Percentiles rank a stretch among this genome's conserved stretches.
phyloP scores from a whole-genome alignment of 2,888 invertebrate genomes.

The Anoplius nigerrimus region DNA sequence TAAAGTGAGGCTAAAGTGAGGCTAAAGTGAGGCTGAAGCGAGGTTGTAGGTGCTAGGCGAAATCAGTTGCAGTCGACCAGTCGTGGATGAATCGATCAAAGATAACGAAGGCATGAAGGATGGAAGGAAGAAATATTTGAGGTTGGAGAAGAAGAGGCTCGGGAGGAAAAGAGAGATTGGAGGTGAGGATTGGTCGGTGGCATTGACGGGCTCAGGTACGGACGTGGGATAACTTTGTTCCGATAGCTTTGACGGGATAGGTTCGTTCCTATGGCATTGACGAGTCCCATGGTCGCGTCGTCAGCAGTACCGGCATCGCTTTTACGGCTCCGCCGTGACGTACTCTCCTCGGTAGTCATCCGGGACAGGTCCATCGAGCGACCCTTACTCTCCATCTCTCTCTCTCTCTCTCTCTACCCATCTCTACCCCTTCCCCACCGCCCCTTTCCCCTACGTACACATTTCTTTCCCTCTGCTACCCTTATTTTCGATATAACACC shows the following conservation, averaged over 20 bases:
- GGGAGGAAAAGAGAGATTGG: background rate
- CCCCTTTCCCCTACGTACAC: constrained; percentile 57
- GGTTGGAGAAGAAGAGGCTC: constrained; percentile 44
- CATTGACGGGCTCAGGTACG: too few species aligned
- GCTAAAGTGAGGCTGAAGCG: too few species aligned
- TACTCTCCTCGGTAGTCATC: constrained; percentile 49
- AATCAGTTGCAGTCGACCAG: too few species aligned
- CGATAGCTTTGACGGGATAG: background rate
- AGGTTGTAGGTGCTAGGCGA: too few species aligned
- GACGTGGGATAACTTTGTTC: too few species aligned
- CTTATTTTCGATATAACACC: too few species aligned
- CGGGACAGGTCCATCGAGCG: too few species aligned
- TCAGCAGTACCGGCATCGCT: constrained; percentile 72
- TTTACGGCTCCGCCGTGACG: constrained; percentile 74
- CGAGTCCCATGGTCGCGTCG: constrained; percentile 73
- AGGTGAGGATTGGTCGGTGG: background rate
- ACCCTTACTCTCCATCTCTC: constrained; percentile 17
- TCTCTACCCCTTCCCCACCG: constrained; percentile 61
- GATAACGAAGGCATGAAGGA: too few species aligned
- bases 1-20: too few species aligned
- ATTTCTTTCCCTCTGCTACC: constrained; percentile 19
- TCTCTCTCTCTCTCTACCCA: constrained; percentile 36
- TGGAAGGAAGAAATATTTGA: constrained; percentile 54
- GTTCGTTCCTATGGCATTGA: constrained; percentile 65
- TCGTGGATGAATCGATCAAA: too few species aligned